phyloP scores from a whole-genome alignment of 2,113 vertebrate species.

The Mellivora capensis region DNA sequence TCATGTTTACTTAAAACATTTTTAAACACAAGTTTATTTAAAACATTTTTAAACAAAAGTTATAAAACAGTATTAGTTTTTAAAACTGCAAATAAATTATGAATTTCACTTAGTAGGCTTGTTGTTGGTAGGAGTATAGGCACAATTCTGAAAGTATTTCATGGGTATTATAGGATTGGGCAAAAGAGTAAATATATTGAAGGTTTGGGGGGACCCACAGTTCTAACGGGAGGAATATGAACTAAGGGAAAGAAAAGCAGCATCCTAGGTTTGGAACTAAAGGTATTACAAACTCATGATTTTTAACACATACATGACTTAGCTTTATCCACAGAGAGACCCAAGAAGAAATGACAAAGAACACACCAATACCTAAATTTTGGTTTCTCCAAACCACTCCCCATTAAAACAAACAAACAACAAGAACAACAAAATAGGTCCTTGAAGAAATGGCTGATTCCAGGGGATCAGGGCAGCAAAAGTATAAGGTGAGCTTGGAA shows the following conservation, averaged over 20 bases:
- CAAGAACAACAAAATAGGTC: not conserved
- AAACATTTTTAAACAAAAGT: not conserved
- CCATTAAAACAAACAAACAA: not conserved
- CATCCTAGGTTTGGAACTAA: not conserved
- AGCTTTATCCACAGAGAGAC: not conserved
- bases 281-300: not conserved
- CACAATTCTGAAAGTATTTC: not conserved
- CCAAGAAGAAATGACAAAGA: not conserved
- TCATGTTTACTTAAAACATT: not conserved
- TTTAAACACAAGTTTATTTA: not conserved
- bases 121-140: not conserved
- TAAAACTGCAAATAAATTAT: not conserved
- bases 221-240: not conserved
- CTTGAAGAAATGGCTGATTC: not conserved
- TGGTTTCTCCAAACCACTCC: not conserved
- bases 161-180: not conserved
- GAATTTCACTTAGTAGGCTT: not conserved
- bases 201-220: not conserved
- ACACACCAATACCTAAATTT: not conserved
- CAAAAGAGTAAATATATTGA: not conserved
- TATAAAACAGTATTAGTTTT: not conserved
- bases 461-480: not conserved
- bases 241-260: not conserved
- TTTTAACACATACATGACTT: not conserved
- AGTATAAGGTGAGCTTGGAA: not conserved